Evolutionary conservation across 2,113 vertebrate genomes (phyloP).

Genomic region (Meleagris gallopavo): DNA sequence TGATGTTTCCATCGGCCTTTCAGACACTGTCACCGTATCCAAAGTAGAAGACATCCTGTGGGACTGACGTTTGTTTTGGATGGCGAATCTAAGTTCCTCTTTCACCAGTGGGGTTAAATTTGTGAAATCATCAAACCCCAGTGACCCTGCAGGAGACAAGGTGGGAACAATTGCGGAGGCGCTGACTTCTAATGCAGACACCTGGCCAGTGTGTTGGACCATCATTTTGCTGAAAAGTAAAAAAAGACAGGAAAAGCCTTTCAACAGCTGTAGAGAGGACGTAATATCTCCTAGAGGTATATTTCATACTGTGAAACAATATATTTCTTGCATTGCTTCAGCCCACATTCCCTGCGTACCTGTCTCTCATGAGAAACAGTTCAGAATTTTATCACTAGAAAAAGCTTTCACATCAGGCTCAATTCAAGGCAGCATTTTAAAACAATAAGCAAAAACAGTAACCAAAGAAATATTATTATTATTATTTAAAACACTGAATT

Average conservation of each 20-base stretch:
- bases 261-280: not conserved
- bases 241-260: conserved; percentile 50
- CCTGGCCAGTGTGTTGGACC: conserved; percentile 92
- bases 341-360: not conserved
- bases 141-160: conserved; percentile 89
- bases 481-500: not conserved
- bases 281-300: not conserved
- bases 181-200: conserved; percentile 92
- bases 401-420: not conserved
- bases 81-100: conserved; percentile 93
- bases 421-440: not conserved
- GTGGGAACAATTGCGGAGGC: conserved; percentile 92
- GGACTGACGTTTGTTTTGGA: conserved; percentile 89
- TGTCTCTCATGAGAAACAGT: not conserved
- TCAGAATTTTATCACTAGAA: not conserved
- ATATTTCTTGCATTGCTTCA: not conserved
- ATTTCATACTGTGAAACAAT: not conserved
- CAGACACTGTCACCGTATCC: conserved; percentile 83
- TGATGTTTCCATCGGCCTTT: conserved; percentile 73
- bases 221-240: conserved; percentile 89
- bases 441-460: not conserved
- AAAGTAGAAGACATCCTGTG: conserved; percentile 82
- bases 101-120: conserved; percentile 91
- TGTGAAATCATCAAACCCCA: conserved; percentile 94
- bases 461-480: not conserved